Conservation (phyloP, 2,113 vertebrate species). For the Suricata suricatta region DNA sequence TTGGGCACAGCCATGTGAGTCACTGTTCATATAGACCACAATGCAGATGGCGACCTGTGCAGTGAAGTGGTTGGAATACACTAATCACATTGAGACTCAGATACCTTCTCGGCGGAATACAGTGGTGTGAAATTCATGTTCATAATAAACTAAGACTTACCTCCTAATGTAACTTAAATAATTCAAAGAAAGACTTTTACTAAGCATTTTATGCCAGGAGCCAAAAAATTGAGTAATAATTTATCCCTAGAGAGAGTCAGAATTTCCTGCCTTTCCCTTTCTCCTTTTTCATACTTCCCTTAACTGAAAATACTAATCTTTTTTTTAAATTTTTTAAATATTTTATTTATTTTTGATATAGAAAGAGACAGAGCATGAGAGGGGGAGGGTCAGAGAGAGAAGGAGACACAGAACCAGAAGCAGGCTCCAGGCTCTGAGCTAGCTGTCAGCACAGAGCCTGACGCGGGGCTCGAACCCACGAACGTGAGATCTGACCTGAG, state of each 20-base stretch:
- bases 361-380: too few relatives aligned
- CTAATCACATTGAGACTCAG: not conserved
- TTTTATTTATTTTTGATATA: too few relatives aligned
- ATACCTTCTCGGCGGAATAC: not conserved
- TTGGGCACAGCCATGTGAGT: not conserved
- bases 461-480: too few relatives aligned
- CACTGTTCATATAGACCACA: not conserved
- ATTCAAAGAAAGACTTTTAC: conserved; percentile 8
- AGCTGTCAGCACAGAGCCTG: too few relatives aligned
- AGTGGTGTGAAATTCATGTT: not conserved
- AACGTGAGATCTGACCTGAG: too few relatives aligned
- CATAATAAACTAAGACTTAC: not conserved
- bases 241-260: not conserved
- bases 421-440: too few relatives aligned
- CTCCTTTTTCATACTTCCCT: not conserved
- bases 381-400: too few relatives aligned
- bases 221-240: conserved; percentile 15
- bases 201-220: not conserved
- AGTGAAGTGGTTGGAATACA: not conserved
- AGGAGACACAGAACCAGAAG: too few relatives aligned
- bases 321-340: too few relatives aligned
- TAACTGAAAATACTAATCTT: conserved; percentile 1
- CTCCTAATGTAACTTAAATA: conserved; percentile 24
- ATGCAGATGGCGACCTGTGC: too few relatives aligned
- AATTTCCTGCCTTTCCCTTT: not conserved